phyloP scores from a whole-genome alignment of 2,113 vertebrate species.

The Nothoprocta pentlandii region DNA sequence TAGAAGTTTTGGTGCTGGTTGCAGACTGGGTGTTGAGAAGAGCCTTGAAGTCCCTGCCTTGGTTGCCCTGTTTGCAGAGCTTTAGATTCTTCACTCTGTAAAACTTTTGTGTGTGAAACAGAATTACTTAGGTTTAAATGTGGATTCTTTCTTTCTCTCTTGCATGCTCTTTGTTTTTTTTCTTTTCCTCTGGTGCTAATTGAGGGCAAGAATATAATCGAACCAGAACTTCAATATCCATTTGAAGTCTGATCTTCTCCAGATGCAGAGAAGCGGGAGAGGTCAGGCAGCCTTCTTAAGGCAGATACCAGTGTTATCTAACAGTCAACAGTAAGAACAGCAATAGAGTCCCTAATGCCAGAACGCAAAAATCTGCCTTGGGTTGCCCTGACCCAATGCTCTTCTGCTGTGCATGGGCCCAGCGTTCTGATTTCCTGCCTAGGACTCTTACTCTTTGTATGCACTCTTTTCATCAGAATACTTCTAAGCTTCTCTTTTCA shows the following conservation, averaged over 20 bases:
- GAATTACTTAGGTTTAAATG: not conserved
- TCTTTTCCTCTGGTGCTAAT: not conserved
- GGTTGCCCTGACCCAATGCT: not conserved
- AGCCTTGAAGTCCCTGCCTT: not conserved
- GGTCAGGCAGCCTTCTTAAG: not conserved
- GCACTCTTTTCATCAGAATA: fast-evolving
- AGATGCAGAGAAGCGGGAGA: not conserved
- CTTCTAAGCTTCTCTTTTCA: not conserved
- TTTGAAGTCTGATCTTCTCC: not conserved
- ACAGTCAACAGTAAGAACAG: not conserved
- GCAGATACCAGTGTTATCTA: not conserved
- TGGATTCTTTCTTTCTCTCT: not conserved
- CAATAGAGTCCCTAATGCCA: not conserved
- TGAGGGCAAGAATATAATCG: fast-evolving
- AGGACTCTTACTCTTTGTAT: fast-evolving
- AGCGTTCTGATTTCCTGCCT: not conserved
- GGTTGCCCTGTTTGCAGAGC: not conserved
- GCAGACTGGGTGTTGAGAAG: not conserved
- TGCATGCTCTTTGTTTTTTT: fast-evolving
- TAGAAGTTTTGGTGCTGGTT: not conserved
- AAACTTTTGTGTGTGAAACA: not conserved
- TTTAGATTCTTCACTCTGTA: not conserved
- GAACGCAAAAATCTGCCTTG: not conserved
- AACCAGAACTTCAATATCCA: not conserved
- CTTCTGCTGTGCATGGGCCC: fast-evolving